phyloP scores from a whole-genome alignment of 2,113 vertebrate genomes.

The Polypterus senegalus region DNA sequence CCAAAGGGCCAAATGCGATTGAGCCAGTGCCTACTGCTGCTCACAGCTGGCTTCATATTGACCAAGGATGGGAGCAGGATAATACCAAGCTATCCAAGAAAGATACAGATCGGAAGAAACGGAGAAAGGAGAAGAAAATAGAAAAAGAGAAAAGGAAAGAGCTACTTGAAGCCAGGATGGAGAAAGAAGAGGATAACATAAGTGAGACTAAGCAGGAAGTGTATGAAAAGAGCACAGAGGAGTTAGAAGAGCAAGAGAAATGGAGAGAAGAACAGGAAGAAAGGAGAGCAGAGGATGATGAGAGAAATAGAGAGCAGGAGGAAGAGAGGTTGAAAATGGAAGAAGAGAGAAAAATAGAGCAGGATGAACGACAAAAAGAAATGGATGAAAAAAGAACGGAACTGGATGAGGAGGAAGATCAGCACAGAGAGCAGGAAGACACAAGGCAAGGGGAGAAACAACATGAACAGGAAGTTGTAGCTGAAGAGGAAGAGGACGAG shows the following conservation, averaged over 20 bases:
- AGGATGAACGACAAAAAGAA: constrained; percentile 16
- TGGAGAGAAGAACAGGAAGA: constrained; percentile 22
- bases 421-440: constrained; percentile 15
- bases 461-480: constrained; percentile 14
- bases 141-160: constrained; percentile 25
- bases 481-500: constrained; percentile 24
- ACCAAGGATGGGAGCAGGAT: constrained; percentile 22
- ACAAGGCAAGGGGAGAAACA: constrained; percentile 23
- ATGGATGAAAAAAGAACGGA: constrained; percentile 13
- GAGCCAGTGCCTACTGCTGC: constrained; percentile 16
- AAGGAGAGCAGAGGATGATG: constrained; percentile 13
- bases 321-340: constrained; percentile 7
- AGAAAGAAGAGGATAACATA: constrained; percentile 21
- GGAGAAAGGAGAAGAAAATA: constrained; percentile 32
- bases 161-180: background rate
- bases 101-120: constrained; percentile 39
- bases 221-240: constrained; percentile 34
- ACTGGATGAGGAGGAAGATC: constrained; percentile 16
- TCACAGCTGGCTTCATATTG: constrained; percentile 1
- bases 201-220: constrained; percentile 2
- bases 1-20: constrained; percentile 31
- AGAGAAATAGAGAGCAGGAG: constrained; percentile 21
- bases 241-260: constrained; percentile 22
- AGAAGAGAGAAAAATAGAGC: constrained; percentile 18
- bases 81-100: constrained; percentile 33